These are phyloP conservation scores for Gallinago paraguaiae DNA, from an alignment of 2,113 vertebrate species.

Conservation along the genomic window DNA sequence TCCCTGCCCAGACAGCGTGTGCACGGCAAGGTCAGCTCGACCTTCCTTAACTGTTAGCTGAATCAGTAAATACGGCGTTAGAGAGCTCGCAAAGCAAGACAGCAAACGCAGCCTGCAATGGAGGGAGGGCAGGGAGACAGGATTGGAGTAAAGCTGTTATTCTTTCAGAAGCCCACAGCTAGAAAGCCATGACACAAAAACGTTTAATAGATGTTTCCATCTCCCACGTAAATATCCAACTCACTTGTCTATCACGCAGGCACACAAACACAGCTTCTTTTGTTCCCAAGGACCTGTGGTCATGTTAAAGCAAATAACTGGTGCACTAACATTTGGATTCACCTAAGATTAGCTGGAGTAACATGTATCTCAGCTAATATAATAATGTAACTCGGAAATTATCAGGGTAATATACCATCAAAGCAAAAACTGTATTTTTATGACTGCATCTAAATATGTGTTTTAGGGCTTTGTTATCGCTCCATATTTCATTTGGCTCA, in stretches of 20 bases:
- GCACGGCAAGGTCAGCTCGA: constrained; percentile 61
- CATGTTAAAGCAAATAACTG: not conserved
- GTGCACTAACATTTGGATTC: not conserved
- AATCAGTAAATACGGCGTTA: not conserved
- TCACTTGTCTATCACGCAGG: not conserved
- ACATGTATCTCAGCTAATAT: not conserved
- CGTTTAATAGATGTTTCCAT: not conserved
- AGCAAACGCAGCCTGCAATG: not conserved
- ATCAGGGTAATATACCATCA: not conserved
- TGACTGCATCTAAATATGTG: not conserved
- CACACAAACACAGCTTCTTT: not conserved
- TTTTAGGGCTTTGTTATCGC: not conserved
- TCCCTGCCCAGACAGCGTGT: not conserved
- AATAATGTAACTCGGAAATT: not conserved
- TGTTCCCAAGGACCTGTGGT: not conserved
- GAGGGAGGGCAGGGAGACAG: not conserved
- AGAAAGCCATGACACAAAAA: not conserved
- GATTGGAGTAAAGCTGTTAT: not conserved
- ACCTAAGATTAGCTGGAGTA: not conserved
- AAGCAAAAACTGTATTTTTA: not conserved
- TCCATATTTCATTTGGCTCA: not conserved
- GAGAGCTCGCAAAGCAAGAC: not conserved
- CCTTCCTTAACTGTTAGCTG: constrained; percentile 51
- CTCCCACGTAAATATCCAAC: not conserved
- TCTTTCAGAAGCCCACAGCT: not conserved